These are phyloP conservation scores for Volucella inflata DNA, from an alignment of 2,888 invertebrate genomes.

Conservation along the genomic window DNA sequence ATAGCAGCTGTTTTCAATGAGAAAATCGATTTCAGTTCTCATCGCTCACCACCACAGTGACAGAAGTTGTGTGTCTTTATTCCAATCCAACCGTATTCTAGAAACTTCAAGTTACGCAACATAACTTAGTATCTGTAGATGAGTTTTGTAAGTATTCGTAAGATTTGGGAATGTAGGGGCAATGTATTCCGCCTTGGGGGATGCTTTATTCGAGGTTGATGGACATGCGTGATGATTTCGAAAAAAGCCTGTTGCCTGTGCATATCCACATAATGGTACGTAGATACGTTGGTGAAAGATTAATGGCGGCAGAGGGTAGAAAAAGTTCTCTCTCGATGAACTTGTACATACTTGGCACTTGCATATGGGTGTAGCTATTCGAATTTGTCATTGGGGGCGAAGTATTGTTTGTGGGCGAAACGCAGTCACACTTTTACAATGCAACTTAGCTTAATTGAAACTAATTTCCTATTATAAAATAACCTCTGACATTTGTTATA, in stretches of 20 bases:
- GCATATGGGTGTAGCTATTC: constrained; percentile 23
- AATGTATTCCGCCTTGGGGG: constrained; percentile 60
- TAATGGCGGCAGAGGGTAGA: constrained; percentile 22
- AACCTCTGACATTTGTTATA: constrained; percentile 6
- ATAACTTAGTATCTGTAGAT: constrained; percentile 1
- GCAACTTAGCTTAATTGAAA: constrained; percentile 51
- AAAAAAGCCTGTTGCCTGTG: constrained; percentile 70
- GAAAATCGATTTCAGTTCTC: constrained; percentile 57
- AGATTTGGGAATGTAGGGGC: constrained; percentile 53
- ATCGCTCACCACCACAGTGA: constrained; percentile 6
- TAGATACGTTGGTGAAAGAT: constrained; percentile 39
- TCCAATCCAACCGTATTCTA: constrained; percentile 44
- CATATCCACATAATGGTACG: constrained; percentile 6
- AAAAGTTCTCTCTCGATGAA: constrained; percentile 36
- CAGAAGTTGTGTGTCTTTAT: neutral
- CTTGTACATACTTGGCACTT: neutral
- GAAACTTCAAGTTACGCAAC: constrained; percentile 64
- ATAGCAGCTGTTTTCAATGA: constrained; percentile 67
- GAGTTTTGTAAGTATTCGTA: constrained; percentile 11
- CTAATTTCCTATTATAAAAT: neutral
- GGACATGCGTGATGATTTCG: constrained; percentile 45
- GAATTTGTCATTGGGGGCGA: constrained; percentile 9
- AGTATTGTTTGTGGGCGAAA: constrained; percentile 30
- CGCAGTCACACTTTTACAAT: constrained; percentile 55
- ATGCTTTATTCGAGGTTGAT: constrained; percentile 36